These are phyloP conservation scores for Pantherophis alleghaniensis DNA, from an alignment of 2,797 vertebrate species.

Conservation along the genomic window DNA sequence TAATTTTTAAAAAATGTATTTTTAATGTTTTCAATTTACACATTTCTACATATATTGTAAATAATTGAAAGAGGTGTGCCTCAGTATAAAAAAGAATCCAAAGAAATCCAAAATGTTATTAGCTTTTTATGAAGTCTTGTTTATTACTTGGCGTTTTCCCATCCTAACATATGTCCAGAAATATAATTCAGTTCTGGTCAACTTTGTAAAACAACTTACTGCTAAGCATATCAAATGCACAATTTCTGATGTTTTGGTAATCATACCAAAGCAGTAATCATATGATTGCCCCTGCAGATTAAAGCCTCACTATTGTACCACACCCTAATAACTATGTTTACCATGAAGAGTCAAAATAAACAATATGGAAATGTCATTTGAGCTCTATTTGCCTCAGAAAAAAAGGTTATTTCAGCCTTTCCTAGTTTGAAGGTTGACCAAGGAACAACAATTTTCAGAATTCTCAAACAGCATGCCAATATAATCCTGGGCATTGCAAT, in stretches of 20 bases:
- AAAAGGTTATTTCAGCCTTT: not conserved
- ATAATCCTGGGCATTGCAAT: not conserved
- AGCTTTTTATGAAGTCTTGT: not conserved
- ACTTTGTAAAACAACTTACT: constrained; percentile 50
- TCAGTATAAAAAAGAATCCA: constrained; percentile 21
- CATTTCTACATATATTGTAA: not conserved
- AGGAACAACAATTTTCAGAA: not conserved
- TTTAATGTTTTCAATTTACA: constrained; percentile 26
- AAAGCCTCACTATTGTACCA: constrained; percentile 44
- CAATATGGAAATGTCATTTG: constrained; percentile 24
- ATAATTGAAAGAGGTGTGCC: not conserved
- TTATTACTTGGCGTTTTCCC: constrained; percentile 37
- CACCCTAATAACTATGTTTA: constrained; percentile 50
- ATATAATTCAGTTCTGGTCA: constrained; percentile 12
- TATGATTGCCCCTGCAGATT: constrained; percentile 32
- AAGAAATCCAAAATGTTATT: not conserved
- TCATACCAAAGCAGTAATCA: constrained; percentile 51
- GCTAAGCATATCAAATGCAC: constrained; percentile 36
- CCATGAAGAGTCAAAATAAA: constrained; percentile 39
- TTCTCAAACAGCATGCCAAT: not conserved
- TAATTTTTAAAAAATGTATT: constrained; percentile 3
- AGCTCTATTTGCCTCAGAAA: constrained; percentile 38
- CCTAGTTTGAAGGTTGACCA: not conserved
- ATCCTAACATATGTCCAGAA: not conserved
- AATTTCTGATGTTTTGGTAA: constrained; percentile 43